Evolutionary conservation across 1,140 invertebrate species (phyloP), one percentile per base, ranked within the genome.

Genomic region (Brachionus plicatilis): DNA sequence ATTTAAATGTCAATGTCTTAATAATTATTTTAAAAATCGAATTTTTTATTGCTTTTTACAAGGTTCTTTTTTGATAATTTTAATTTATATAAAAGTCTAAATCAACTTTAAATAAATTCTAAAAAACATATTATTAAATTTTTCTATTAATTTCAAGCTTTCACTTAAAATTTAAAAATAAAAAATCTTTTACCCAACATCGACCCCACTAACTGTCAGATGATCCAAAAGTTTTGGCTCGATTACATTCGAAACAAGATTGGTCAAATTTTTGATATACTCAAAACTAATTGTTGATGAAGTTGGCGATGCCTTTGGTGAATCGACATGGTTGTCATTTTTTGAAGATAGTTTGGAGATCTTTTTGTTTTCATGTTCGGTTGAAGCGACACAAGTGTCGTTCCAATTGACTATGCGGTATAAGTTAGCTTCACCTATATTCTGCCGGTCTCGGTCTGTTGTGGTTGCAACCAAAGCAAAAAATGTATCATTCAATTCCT

Each of bases 221-320:
- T 68, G 79, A 11, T 82, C 27, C 9, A 68, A 41, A 20, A 82
- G 27, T 17, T 82, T 82, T 5, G 50, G 37, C 27, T 60, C 53
- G 17, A 82, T 60, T 3, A 24, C 50, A 27, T 53, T 45, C 7
- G 33, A 45, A 6, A 82, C 50, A 60, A 82, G 37, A 43, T 37
- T 68, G 6, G 29, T 82, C 17, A 82, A 82, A 29, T 65, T 82
- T 60, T 47, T 60, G 0, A 82, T 82, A 45, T 65, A 37, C 50
- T 82, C 79, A 82, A 82, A 82, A 47, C 79, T 82, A 60, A 82
- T 45, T 9, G 20, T 82, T 33, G 79, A 82, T 17, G 79, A 82
- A 45, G 29, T 82, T 3, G 79, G 79, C 24, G 79, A 82, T 20
- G 14, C 14, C 17, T 72, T 72, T 9, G 43, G 14, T 20, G 9